Base-by-base conservation (phyloP, 2,888 invertebrate species). In the Parapristionchus giblindavisi region DNA sequence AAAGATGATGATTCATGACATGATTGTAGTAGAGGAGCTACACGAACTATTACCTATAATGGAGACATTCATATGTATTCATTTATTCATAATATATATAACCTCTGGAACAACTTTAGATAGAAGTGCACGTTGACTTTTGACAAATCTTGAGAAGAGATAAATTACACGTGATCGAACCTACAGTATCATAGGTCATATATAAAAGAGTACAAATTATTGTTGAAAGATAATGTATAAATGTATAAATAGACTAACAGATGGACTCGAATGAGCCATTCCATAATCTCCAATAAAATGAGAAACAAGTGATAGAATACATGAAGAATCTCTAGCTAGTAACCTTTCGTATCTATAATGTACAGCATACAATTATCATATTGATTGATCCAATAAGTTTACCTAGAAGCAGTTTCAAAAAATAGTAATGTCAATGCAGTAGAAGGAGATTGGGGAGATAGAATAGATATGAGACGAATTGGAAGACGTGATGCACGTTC, bases 71-170 rank as follows among this genome's bases (percentile, higher is more conserved):
- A 8, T 43, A 43, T 43, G 8, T 14, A 8, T 43, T 8, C 17
- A 43, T 43, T 8, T 43, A 43, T 43, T 43, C 17, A 14, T 43
- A 43, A 8, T n/a, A n/a, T n/a, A n/a, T 48, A 11, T 14, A 29
- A 81, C 82, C 77, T 81, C 78, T 43, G 78, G 80, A 17, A 85
- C 81, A 17, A 80, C 65, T 6, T 78, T 72, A 60, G 77, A 78
- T 8, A 82, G 77, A 5, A 81, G 89, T 85, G 88, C 90, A 90
- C 90, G 91, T 43, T 91, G 88, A 76, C 89, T 88, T 84, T 91
- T 91, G 54, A 91, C 89, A 84, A 91, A 91, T 76, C 91, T 88
- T 11, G 90, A 90, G 84, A 91, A 91, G 3, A 91, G 88, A 83
- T 91, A 91, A 14, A 91, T 89, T 52, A 89, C 89, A 24, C 91